Evolutionary conservation across 2,797 vertebrate genomes (phyloP), one percentile per base, ranked within the genome.

Genomic region (Gymnoscopelus microlampas): DNA sequence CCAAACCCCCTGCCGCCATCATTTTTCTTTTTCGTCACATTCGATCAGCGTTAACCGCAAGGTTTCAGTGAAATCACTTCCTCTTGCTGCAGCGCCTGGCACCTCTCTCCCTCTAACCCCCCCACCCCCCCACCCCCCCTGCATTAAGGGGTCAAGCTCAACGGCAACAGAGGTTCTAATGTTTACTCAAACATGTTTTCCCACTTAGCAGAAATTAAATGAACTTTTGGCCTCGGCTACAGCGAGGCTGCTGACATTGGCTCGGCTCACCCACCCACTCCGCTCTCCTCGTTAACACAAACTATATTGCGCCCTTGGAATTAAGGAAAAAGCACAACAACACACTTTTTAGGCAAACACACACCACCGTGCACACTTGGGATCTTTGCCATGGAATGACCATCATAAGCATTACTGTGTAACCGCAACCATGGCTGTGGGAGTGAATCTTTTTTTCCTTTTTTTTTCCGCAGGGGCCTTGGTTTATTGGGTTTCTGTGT

Each of bases 151-250:
- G 77, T 84, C 56, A 86, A 70, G 51, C 50, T 59, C 15, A 61
- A 73, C 58, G 65, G 15, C 61, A 78, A 77, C 48, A 39, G 26
- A 13, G 56, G 24, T 65, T 73, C 50, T 39, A 11, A 73, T 79
- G 73, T 75, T 81, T 74, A 77, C 54, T 64, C 56, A 67, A 78
- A 81, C 76, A 85, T 77, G 44, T 85, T 88, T 81, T 79, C 68
- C 70, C 65, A 85, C 58, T 78, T 70, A 64, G 49, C 51, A 75
- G 48, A 81, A 85, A 83, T 73, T 60, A 68, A 77, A 80, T 72
- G 13, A 87, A 82, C 74, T 70, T 76, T 79, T 85, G 76, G 72
- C 68, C 61, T 49, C 5, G 48, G 49, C 61, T 61, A 56, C 11
- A 5, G n/a, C 60, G 59, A 39, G 19, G 58, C 58, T 63, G 70